Base-by-base conservation (phyloP, 1,140 invertebrate genomes). In the Ctenoplectra terminalis region DNA sequence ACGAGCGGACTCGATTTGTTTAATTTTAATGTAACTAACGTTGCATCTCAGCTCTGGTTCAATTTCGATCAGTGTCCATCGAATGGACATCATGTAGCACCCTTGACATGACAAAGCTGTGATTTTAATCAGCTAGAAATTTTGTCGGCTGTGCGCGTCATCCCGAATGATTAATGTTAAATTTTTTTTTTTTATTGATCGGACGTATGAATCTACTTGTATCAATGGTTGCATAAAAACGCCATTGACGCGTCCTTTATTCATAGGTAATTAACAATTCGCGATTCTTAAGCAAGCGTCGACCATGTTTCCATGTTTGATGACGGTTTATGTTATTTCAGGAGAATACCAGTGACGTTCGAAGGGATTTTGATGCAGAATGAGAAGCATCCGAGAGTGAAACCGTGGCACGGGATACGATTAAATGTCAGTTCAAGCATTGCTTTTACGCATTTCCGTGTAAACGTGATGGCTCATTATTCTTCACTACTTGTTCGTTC, bases 391-490 rank as follows among this genome's bases (percentile, higher is more conserved):
- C 6, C 40, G 23, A 23, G 26, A 70, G 46, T 54, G 71, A 81
- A 64, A 75, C 9, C 43, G 31, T 46, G 50, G 29, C 29, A 26
- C 31, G 37, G n/a, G 34, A 43, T 37, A 50, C 40, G 31, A 56
- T 50, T 67, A 83, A 82, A 85, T 85, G 75, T 83, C 83, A 79
- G 58, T 46, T 9, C 5, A 72, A 48, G 48, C 37, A 72, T 61
- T 23, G 17, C 37, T 60, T 29, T 13, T 63, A 64, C 64, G 58
- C 31, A 75, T 83, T 74, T 85, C 20, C 61, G 58, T 58, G 58
- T 63, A 46, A 40, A 29, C 0, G 52, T 8, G 48, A 40, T 11
- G 15, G 64, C 73, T n/a, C 8, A 26, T 8, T 31, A 80, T 60
- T 72, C 61, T 26, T 8, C 15, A 2, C 23, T 8, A 69, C 9